Evolutionary conservation across 2,888 invertebrate genomes (phyloP).

Genomic region (Dicycla oo): DNA sequence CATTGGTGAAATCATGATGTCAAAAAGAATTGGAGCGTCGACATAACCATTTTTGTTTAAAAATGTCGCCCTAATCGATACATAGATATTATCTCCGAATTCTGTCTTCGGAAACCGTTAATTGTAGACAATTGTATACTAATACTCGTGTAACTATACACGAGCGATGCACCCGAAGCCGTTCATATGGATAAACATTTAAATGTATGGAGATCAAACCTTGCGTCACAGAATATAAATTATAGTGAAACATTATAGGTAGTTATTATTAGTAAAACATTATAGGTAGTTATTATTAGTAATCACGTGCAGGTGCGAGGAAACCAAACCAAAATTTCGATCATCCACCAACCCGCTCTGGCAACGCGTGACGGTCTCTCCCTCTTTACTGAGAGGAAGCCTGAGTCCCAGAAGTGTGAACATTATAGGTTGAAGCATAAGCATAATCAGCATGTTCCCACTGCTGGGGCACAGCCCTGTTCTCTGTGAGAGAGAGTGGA

Average conservation of each 20-base stretch:
- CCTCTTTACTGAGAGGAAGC: no score
- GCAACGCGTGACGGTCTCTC: background rate
- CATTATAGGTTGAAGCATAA: no score
- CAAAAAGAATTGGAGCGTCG: no score
- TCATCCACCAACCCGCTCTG: background rate
- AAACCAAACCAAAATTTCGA: background rate
- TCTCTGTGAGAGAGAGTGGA: no score
- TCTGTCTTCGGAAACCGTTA: background rate
- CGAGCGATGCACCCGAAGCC: conserved; percentile 44
- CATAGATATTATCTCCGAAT: background rate
- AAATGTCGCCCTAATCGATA: background rate
- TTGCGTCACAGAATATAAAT: conserved; percentile 20
- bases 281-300: no score
- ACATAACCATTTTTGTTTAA: no score
- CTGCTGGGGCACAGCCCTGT: no score
- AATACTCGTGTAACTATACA: no score
- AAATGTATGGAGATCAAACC: conserved; percentile 51
- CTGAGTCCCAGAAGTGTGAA: background rate
- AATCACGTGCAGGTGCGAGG: background rate
- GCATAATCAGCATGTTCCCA: no score
- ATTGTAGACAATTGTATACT: conserved; percentile 31
- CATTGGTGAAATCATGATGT: background rate
- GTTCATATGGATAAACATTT: conserved; percentile 56
- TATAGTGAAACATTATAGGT: no score
- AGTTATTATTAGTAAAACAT: no score